Percentiles rank a stretch among this genome's conserved stretches.
These are phyloP conservation scores for Thereva nobilitata DNA, from an alignment of 2,888 invertebrate species.

Conservation along the genomic window DNA sequence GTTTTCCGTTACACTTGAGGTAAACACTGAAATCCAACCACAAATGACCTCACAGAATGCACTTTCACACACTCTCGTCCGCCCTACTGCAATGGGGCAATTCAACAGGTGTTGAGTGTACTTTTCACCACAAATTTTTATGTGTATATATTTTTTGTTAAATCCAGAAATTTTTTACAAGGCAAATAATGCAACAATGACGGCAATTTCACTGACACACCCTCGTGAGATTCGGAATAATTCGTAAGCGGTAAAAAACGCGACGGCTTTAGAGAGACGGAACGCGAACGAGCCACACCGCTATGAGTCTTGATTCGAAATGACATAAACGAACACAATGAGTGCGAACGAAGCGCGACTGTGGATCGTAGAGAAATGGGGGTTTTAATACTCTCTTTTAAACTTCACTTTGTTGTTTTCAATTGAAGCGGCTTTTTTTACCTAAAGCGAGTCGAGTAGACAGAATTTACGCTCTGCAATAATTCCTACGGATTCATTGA, in stretches of 20 bases:
- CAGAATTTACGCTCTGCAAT: no score
- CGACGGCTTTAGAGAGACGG: no score
- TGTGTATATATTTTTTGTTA: not conserved
- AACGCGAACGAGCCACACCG: no score
- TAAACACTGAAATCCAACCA: not conserved
- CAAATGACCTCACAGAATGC: constrained; percentile 5
- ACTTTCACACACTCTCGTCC: constrained; percentile 6
- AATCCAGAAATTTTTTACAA: not conserved
- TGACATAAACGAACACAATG: constrained; percentile 9
- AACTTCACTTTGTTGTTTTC: no score
- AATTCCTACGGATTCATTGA: no score
- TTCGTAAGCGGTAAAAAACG: no score
- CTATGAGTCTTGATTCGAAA: not conserved
- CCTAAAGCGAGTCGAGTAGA: no score
- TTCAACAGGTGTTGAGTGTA: constrained; percentile 19
- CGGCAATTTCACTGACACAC: constrained; percentile 18
- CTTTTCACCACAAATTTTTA: not conserved
- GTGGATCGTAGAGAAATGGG: no score
- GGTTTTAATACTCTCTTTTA: no score
- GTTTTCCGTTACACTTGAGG: constrained; percentile 4
- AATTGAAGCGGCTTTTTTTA: no score
- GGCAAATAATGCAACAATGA: not conserved
- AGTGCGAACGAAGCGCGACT: not conserved
- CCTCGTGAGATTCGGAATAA: not conserved
- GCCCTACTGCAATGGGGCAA: not conserved